These are phyloP conservation scores for Eleginops maclovinus DNA, from an alignment of 2,113 vertebrate species.

Conservation along the genomic window DNA sequence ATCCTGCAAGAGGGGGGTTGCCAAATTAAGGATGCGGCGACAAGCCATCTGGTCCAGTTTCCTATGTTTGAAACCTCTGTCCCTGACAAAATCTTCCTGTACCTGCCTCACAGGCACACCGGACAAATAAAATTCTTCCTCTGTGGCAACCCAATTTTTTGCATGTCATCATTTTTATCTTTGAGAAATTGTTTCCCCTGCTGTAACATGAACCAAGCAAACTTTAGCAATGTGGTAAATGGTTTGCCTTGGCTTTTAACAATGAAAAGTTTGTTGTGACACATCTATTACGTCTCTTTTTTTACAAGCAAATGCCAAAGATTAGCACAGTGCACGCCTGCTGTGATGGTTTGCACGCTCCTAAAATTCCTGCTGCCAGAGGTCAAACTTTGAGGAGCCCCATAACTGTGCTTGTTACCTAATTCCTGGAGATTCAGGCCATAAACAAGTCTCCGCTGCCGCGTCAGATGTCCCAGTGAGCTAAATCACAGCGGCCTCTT, in stretches of 20 bases:
- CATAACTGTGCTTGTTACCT: slow-evolving; percentile 35
- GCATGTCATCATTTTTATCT: slow-evolving; percentile 72
- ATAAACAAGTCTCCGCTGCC: slow-evolving; percentile 48
- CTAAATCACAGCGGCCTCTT: slow-evolving; percentile 82
- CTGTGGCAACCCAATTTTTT: slow-evolving; percentile 57
- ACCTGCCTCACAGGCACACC: slow-evolving; percentile 79
- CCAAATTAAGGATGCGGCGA: slow-evolving; percentile 77
- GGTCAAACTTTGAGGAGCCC: slow-evolving; percentile 44
- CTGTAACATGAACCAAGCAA: slow-evolving; percentile 23
- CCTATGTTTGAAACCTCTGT: slow-evolving; percentile 78
- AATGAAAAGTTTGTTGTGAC: slow-evolving; percentile 31
- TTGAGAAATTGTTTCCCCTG: slow-evolving; percentile 67
- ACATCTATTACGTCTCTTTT: slow-evolving; percentile 31
- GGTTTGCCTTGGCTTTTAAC: not conserved
- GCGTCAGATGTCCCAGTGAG: slow-evolving; percentile 75
- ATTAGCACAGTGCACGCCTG: slow-evolving; percentile 8
- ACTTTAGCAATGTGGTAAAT: slow-evolving; percentile 31
- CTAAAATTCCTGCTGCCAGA: slow-evolving; percentile 47
- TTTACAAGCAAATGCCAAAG: slow-evolving; percentile 20
- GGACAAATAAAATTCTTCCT: slow-evolving; percentile 76
- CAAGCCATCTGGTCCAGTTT: slow-evolving; percentile 82
- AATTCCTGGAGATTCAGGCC: slow-evolving; percentile 46
- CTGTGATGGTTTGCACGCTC: slow-evolving; percentile 31
- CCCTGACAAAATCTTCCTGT: slow-evolving; percentile 83
- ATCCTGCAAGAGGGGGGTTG: slow-evolving; percentile 80